Percentiles rank a stretch among this genome's conserved stretches.
phyloP scores from a whole-genome alignment of 2,888 invertebrate species.

The Apocheima hispidaria region DNA sequence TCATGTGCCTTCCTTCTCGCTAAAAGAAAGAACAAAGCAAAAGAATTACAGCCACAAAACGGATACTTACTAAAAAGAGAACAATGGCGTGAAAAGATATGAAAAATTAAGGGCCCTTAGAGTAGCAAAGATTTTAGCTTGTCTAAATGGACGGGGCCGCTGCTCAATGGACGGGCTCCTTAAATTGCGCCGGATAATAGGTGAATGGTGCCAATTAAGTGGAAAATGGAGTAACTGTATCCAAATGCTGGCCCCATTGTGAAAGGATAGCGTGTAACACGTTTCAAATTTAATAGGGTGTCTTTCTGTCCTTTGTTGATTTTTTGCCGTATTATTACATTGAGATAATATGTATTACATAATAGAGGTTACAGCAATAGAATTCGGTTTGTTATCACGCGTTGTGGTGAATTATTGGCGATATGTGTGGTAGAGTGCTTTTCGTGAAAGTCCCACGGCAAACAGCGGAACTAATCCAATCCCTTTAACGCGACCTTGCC shows the following conservation, averaged over 20 bases:
- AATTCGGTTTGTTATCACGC: no score
- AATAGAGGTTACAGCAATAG: no score
- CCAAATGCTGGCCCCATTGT: slow-evolving; percentile 27
- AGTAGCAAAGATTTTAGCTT: slow-evolving; percentile 23
- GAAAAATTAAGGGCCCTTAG: slow-evolving; percentile 25
- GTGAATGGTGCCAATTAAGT: slow-evolving; percentile 39
- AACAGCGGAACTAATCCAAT: no score
- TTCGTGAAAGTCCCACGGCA: no score
- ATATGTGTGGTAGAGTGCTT: no score
- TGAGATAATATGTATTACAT: no score
- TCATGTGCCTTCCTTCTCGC: slow-evolving; percentile 6
- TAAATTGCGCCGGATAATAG: slow-evolving; percentile 39
- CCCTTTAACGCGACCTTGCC: no score
- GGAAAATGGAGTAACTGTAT: slow-evolving; percentile 39
- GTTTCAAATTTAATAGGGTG: slow-evolving; percentile 21
- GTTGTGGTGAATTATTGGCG: no score
- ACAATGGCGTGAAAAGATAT: slow-evolving; percentile 28
- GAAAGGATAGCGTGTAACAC: slow-evolving; percentile 11
- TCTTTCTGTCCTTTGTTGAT: background rate
- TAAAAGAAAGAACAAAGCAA: slow-evolving; percentile 25
- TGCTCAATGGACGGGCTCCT: slow-evolving; percentile 10
- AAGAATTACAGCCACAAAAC: slow-evolving; percentile 17
- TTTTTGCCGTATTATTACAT: background rate
- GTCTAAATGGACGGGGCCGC: slow-evolving; percentile 15
- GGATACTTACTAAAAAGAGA: slow-evolving; percentile 24